Evolutionary conservation across 2,797 vertebrate genomes (phyloP), one percentile per base, ranked within the genome.

Genomic region (Acridotheres tristis): DNA sequence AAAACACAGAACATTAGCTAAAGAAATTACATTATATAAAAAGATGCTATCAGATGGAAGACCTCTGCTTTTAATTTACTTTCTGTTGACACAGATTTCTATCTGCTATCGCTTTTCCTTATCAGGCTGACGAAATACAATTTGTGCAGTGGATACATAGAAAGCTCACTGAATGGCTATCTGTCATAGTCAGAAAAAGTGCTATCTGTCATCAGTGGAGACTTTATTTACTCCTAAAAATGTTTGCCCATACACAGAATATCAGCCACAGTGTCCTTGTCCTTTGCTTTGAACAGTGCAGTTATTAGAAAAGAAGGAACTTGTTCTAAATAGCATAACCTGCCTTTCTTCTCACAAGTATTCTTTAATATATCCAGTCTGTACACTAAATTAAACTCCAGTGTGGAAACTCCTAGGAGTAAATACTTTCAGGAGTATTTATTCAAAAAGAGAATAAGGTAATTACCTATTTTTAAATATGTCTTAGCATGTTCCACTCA

Each of bases 51-150:
- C 97, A 32, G 90, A 97, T 97, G 94, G 97, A 97, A 97, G 96
- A 95, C 90, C 90, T 92, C 96, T 63, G 91, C 97, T 98, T 99
- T 98, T 98, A 98, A 98, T 98, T 98, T 98, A 98, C 96, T 98
- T 98, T 98, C 89, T 98, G 98, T 98, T 98, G 98, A 98, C 98
- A 98, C 92, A 98, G 98, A 98, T 98, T 93, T 84, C 91, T 98
- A 98, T 98, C 98, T 98, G 93, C 97, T 98, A 98, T 98, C 98
- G 93, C 97, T 98, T 97, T 97, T 96, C 86, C 95, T 98, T 98
- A 98, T 98, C 98, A 30, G 89, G 50, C 73, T 96, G 97, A 98
- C 32, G 55, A 98, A 98, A 98, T 98, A 96, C 97, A 97, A 98
- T 98, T 98, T 98, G 95, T 96, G 91, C 68, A 92, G 92, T 80